Conservation (phyloP, 2,113 vertebrate species). For the Trogon melanurus region DNA sequence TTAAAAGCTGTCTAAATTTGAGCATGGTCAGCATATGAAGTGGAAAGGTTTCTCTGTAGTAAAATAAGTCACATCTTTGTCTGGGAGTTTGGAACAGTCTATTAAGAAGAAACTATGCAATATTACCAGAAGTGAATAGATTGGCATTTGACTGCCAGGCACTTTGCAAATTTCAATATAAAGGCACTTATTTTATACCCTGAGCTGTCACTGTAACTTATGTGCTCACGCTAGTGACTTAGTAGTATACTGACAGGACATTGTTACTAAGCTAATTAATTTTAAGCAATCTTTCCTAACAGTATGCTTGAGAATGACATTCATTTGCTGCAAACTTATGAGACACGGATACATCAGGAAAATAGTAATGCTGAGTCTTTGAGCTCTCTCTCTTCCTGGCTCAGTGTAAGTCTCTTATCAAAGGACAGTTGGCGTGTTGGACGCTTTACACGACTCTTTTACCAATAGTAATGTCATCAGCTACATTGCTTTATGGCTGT, state of each 20-base stretch:
- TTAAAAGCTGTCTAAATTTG: slow-evolving; percentile 38
- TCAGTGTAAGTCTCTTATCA: neutral
- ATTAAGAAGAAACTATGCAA: slow-evolving; percentile 48
- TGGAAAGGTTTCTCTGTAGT: slow-evolving; percentile 41
- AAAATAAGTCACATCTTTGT: slow-evolving; percentile 49
- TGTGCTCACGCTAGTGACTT: slow-evolving; percentile 53
- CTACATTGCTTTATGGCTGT: neutral
- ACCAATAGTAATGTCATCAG: neutral
- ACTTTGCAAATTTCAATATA: slow-evolving; percentile 55
- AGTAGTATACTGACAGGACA: slow-evolving; percentile 59
- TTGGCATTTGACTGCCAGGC: slow-evolving; percentile 67
- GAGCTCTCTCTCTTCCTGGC: neutral
- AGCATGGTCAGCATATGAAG: neutral
- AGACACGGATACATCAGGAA: slow-evolving; percentile 22
- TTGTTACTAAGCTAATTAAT: slow-evolving; percentile 70
- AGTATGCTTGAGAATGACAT: slow-evolving; percentile 36
- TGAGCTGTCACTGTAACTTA: slow-evolving; percentile 64
- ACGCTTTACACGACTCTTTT: neutral
- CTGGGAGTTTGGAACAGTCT: slow-evolving; percentile 40
- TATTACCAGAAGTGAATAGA: slow-evolving; percentile 56
- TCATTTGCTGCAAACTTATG: neutral
- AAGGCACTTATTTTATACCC: slow-evolving; percentile 63
- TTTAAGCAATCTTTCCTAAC: slow-evolving; percentile 58
- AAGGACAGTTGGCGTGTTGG: neutral
- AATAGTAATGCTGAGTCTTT: neutral